Percentiles rank a stretch among this genome's conserved stretches.
phyloP scores from a whole-genome alignment of 2,113 vertebrate species.

The Piaya cayana region DNA sequence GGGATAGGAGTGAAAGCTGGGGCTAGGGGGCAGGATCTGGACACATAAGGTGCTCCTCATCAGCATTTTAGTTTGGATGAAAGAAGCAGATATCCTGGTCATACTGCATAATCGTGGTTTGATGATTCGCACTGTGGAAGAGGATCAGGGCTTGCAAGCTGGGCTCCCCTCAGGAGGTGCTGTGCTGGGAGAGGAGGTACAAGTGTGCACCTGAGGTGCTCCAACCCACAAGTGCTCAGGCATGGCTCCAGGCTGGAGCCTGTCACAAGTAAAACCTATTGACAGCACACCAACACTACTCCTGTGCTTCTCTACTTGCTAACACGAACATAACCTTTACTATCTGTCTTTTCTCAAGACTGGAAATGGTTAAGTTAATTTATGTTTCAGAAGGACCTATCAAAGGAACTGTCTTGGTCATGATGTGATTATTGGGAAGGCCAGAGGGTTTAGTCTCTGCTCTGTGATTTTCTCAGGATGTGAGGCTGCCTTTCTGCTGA shows the following conservation, averaged over 20 bases:
- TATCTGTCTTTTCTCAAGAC: background rate
- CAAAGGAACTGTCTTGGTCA: background rate
- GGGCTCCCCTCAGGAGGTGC: fast-evolving
- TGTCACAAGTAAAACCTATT: background rate
- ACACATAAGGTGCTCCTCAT: background rate
- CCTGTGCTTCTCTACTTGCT: background rate
- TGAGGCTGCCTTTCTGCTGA: background rate
- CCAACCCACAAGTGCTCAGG: background rate
- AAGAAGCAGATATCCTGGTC: background rate
- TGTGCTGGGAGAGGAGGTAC: background rate
- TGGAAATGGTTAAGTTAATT: background rate
- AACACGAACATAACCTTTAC: background rate
- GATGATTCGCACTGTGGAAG: background rate
- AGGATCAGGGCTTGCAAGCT: background rate
- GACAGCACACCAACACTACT: background rate
- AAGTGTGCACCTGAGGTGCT: background rate
- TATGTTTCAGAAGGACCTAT: background rate
- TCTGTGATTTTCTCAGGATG: background rate
- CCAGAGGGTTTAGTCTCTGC: background rate
- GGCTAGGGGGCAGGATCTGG: background rate
- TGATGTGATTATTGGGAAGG: background rate
- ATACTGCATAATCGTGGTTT: background rate
- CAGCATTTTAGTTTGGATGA: background rate
- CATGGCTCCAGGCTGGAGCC: background rate
- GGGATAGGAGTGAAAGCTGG: background rate